Evolutionary conservation across 2,113 vertebrate species (phyloP), one percentile per base, ranked within the genome.

Genomic region (Bubo bubo): DNA sequence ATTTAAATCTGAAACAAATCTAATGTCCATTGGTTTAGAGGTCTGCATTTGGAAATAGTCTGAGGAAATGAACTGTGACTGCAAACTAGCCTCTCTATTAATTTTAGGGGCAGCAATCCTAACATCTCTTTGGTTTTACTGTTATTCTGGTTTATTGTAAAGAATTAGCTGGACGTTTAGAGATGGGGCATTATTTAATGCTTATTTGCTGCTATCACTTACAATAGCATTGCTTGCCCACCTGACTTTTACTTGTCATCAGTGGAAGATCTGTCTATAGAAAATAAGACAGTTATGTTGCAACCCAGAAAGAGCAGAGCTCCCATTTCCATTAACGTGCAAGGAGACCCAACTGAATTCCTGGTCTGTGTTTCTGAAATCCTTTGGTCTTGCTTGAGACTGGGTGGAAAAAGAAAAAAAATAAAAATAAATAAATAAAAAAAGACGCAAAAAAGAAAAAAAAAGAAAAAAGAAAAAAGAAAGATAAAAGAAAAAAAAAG

Each of bases 1-100:
- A 83, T 47, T 94, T 74, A 93, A 91, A 86, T 90, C 50, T 91
- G 60, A 87, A 97, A 90, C 64, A 88, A 94, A 70, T 79, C 56
- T 27, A 58, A 26, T 72, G 68, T 95, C 79, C 70, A 27, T 37
- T 84, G 53, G 73, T 72, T 95, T 90, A 80, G 17, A 91, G 34
- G 16, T 32, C 39, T 88, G 20, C 20, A 53, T 50, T 88, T 39
- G 63, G 34, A 94, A 77, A 81, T 6, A 50, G 28, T 93, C 62
- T 93, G 68, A 82, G n/a, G 63, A 96, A 96, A 86, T 43, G 2
- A 74, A 72, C 35, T 64, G 8, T 79, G 90, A 68, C 37, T 92
- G 14, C 35, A 88, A 88, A 64, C 35, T 74, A 85, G 9, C 37
- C 19, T 34, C 37, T 82, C 18, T 41, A 16, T 70, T 91, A 60